phyloP scores from a whole-genome alignment of 1,140 invertebrate genomes.

The Drosophila aff. region DNA sequence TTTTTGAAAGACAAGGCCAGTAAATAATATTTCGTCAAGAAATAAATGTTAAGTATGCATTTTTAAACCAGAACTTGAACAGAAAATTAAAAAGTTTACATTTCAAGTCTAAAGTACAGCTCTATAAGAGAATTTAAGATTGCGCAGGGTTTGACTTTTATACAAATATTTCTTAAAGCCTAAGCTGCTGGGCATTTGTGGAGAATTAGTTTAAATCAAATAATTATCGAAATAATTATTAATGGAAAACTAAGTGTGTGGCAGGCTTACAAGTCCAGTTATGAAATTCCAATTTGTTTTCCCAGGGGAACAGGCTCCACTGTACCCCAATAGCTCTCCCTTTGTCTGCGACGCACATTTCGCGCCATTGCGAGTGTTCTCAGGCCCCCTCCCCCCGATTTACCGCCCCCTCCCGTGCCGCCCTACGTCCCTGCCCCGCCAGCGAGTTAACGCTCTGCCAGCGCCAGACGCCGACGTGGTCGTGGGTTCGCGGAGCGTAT shows the following conservation, averaged over 20 bases:
- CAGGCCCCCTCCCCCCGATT: background rate
- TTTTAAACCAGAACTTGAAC: too few species aligned
- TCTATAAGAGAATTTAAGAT: too few species aligned
- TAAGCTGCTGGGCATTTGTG: too few species aligned
- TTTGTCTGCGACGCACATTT: conserved; percentile 55
- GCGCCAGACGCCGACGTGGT: conserved; percentile 5
- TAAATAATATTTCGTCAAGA: too few species aligned
- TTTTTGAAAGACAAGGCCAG: too few species aligned
- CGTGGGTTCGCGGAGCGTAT: conserved; percentile 34
- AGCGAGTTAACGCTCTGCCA: conserved; percentile 7
- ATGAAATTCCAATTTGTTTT: background rate
- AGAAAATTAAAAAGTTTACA: too few species aligned
- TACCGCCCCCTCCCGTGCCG: background rate
- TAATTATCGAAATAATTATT: background rate
- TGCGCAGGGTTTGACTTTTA: too few species aligned
- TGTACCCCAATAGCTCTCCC: conserved; percentile 19
- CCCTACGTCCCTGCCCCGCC: background rate
- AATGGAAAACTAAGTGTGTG: background rate
- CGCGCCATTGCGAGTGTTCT: conserved; percentile 3
- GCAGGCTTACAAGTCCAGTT: background rate
- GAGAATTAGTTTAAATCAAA: too few species aligned
- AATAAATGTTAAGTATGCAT: too few species aligned
- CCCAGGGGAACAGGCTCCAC: background rate
- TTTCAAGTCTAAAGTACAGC: too few species aligned
- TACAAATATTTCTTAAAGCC: too few species aligned